Conservation (phyloP, 2,797 vertebrate species). For the Oreonectes daqikongensis region DNA sequence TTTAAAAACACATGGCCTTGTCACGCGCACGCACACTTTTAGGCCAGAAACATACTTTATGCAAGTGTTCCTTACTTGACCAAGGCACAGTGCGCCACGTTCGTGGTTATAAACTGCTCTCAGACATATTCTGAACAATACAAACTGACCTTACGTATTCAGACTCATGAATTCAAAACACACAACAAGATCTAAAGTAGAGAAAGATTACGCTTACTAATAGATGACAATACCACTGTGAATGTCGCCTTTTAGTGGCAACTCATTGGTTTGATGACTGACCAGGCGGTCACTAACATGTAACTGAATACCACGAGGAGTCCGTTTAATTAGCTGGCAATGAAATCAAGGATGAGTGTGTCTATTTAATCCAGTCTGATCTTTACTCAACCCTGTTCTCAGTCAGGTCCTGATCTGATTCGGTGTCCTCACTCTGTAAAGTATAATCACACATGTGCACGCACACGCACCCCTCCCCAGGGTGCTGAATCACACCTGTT, state of each 20-base stretch:
- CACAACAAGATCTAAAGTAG: background rate
- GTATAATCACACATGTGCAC: slow-evolving; percentile 28
- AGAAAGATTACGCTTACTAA: background rate
- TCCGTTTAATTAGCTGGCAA: background rate
- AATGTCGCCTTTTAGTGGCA: too few species aligned
- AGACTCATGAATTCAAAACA: background rate
- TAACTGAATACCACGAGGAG: too few species aligned
- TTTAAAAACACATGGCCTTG: slow-evolving; percentile 7
- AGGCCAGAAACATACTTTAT: background rate
- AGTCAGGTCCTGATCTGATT: slow-evolving; percentile 29
- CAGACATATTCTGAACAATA: background rate
- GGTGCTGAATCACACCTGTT: slow-evolving; percentile 75
- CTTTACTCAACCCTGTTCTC: slow-evolving; percentile 7
- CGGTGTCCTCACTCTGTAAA: background rate
- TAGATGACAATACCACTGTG: background rate
- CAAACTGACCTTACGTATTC: too few species aligned
- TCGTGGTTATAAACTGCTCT: background rate
- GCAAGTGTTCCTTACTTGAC: background rate
- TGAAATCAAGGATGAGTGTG: background rate
- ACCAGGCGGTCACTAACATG: background rate
- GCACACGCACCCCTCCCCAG: slow-evolving; percentile 34
- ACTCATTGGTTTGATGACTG: background rate
- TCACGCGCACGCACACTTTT: background rate
- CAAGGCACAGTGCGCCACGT: background rate
- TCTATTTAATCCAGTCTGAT: slow-evolving; percentile 32